These are phyloP conservation scores for Peromyscus aztecus DNA, from an alignment of 2,797 vertebrate genomes.

Conservation along the genomic window DNA sequence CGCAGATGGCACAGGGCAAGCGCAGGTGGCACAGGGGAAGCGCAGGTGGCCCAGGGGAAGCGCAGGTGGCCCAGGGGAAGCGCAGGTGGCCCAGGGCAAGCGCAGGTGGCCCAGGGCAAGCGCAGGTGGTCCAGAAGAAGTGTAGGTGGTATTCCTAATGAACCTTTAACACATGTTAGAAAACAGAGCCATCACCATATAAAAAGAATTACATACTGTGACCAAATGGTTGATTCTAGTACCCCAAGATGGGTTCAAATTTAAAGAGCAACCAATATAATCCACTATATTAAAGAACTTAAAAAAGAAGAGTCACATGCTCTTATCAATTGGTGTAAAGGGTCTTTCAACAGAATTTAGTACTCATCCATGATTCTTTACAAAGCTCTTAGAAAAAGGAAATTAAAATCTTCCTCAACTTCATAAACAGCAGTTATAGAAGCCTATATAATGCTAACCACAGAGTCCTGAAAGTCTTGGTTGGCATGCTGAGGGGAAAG, in stretches of 20 bases:
- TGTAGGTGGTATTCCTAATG: background rate
- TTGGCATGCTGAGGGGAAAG: background rate
- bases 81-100: background rate
- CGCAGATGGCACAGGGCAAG: background rate
- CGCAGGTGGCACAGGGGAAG: background rate
- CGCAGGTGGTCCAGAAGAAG: background rate
- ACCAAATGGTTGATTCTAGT: background rate
- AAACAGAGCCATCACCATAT: constrained; percentile 17
- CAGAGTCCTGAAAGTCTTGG: background rate
- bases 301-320: background rate
- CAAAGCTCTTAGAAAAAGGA: background rate
- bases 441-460: background rate
- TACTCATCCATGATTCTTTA: background rate
- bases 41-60: rapidly evolving
- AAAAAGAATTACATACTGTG: background rate
- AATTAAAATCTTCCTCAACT: constrained; percentile 13
- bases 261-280: constrained; percentile 23
- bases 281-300: background rate
- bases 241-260: constrained; percentile 2
- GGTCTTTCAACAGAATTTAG: constrained; percentile 32
- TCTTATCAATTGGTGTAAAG: background rate
- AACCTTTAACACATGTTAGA: constrained; percentile 32
- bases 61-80: background rate
- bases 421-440: background rate
- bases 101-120: background rate